These are phyloP conservation scores for Hypselothyrea guttata DNA, from an alignment of 2,888 invertebrate species.

Conservation along the genomic window DNA sequence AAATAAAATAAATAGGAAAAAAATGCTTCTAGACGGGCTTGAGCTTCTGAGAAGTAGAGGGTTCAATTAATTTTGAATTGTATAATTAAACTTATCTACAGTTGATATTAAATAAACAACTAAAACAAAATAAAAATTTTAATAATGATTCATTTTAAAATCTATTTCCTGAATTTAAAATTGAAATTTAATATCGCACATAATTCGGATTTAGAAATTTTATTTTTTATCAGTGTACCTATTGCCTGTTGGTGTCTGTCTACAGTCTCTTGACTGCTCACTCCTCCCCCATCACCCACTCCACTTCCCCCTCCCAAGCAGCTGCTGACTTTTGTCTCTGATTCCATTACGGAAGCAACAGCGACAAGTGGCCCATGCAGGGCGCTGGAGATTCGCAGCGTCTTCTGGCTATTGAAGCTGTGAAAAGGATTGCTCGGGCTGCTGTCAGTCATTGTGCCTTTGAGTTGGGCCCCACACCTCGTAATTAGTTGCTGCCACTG, in stretches of 20 bases:
- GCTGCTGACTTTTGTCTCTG: slow-evolving; percentile 35
- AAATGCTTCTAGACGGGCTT: too few relatives aligned
- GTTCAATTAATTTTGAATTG: too few relatives aligned
- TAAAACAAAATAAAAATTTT: too few relatives aligned
- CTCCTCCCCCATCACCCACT: not conserved
- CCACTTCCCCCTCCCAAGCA: not conserved
- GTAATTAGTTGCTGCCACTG: slow-evolving; percentile 59
- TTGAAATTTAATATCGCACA: too few relatives aligned
- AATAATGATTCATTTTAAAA: too few relatives aligned
- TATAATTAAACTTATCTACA: too few relatives aligned
- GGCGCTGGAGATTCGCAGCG: slow-evolving; percentile 1
- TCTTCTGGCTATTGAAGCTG: slow-evolving; percentile 41
- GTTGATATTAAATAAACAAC: too few relatives aligned
- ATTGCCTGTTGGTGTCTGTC: slow-evolving; percentile 7
- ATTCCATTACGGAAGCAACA: slow-evolving; percentile 75
- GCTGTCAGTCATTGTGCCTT: slow-evolving; percentile 56
- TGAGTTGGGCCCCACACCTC: slow-evolving; percentile 30
- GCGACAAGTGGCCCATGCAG: slow-evolving; percentile 69
- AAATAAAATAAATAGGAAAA: too few relatives aligned
- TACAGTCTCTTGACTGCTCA: slow-evolving; percentile 7
- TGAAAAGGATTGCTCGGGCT: slow-evolving; percentile 19
- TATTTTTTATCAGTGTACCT: too few relatives aligned
- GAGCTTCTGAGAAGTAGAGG: too few relatives aligned
- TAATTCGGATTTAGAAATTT: too few relatives aligned
- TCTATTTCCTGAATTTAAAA: too few relatives aligned